Evolutionary conservation across 2,113 vertebrate species (phyloP).

Genomic region (Paratilapia polleni): DNA sequence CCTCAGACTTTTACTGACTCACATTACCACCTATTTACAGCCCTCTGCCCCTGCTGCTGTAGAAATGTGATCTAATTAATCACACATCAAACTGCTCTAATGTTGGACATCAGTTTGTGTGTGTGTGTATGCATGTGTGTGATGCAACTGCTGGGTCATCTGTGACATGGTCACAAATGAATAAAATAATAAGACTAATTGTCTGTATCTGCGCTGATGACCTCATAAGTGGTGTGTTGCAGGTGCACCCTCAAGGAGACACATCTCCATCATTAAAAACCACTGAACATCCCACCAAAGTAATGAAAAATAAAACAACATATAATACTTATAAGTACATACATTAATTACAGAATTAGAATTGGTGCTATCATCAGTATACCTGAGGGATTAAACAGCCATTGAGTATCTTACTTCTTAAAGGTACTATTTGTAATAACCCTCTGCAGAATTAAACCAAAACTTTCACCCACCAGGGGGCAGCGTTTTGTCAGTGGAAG

Average conservation of each 20-base stretch:
- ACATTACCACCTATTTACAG: slow-evolving; percentile 53
- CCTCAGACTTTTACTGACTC: slow-evolving; percentile 39
- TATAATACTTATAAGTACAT: neutral
- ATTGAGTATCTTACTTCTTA: neutral
- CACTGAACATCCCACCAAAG: too few relatives aligned
- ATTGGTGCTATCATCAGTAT: too few relatives aligned
- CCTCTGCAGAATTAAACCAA: neutral
- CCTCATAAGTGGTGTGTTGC: neutral
- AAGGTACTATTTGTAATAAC: neutral
- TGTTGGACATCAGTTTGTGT: neutral
- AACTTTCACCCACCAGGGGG: neutral
- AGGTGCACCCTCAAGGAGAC: neutral
- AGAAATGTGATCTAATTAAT: slow-evolving; percentile 57
- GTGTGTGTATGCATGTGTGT: neutral
- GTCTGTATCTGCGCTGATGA: neutral
- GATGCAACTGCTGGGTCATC: slow-evolving; percentile 34
- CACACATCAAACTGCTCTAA: slow-evolving; percentile 24
- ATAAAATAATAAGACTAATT: neutral
- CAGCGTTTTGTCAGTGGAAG: neutral
- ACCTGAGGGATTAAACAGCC: too few relatives aligned
- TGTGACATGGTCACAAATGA: neutral
- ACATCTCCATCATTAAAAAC: neutral
- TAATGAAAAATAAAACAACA: too few relatives aligned
- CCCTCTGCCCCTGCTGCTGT: slow-evolving; percentile 22
- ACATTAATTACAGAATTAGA: too few relatives aligned